Percentiles rank a stretch among this genome's conserved stretches.
Evolutionary conservation across 2,888 invertebrate genomes (phyloP).

Genomic region (Osedax fenrisi): DNA sequence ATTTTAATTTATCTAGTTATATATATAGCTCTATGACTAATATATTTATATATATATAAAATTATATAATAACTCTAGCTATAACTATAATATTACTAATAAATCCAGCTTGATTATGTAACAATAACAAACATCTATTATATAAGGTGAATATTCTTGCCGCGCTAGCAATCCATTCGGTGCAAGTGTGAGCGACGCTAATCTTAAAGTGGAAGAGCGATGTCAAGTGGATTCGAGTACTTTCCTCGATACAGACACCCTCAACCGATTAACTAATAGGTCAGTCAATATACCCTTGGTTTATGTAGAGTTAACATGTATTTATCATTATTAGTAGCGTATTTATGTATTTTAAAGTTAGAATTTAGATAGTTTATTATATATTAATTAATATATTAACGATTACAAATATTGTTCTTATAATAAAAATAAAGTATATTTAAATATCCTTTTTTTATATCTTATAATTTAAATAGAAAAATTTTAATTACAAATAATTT

Average conservation of each 20-base stretch:
- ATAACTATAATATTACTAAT: background rate
- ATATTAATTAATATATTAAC: no score
- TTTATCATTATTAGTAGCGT: no score
- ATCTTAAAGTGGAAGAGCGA: constrained; percentile 45
- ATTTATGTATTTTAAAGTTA: no score
- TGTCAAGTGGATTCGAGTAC: constrained; percentile 48
- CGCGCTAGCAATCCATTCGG: constrained; percentile 77
- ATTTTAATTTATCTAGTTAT: background rate
- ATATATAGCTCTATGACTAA: no score
- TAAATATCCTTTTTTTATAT: no score
- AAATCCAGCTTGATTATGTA: background rate
- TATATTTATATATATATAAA: background rate
- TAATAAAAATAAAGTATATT: no score
- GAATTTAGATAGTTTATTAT: no score
- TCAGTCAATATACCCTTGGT: constrained; percentile 28
- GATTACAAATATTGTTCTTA: no score
- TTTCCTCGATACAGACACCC: constrained; percentile 48
- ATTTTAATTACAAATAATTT: no score
- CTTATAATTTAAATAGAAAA: no score
- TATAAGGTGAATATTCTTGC: constrained; percentile 64
- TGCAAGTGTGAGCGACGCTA: constrained; percentile 46
- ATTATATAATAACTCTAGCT: background rate
- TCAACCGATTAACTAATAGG: constrained; percentile 44
- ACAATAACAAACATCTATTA: background rate
- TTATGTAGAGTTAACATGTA: no score